Evolutionary conservation across 2,888 invertebrate species (phyloP), one percentile per base, ranked within the genome.

Genomic region (Craniophora ligustri): DNA sequence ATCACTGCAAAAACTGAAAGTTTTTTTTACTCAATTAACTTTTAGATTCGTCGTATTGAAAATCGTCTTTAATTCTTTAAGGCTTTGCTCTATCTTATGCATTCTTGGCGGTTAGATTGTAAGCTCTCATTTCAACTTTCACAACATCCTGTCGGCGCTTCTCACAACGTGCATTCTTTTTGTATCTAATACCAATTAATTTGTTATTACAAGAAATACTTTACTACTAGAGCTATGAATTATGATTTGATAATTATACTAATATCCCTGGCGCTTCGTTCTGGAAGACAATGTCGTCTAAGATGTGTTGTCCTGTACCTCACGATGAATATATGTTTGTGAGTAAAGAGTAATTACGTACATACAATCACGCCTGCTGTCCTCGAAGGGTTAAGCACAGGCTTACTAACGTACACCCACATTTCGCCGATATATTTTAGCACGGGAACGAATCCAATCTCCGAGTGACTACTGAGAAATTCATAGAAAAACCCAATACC

Each of bases 41-140:
- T n/a, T n/a, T n/a, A n/a, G 5, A 26, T 32, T 32, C 10, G 3
- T 36, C 8, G 11, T 2, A 19, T 3, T n/a, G 18, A 36, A 59
- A 21, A 32, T 60, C 31, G 10, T 30, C 13, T 41, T 41, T 31
- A 16, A 36, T 28, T 60, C 40, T 35, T 21, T 11, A n/a, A 31
- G 28, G 14, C 31, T 67, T 51, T 51, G 63, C 35, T 61, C 31
- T 42, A 40, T 51, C 44, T 53, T 28, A 53, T 45, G 69, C 40
- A 53, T 62, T 68, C 55, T 62, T 53, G 55, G 36, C 32, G 44
- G 54, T 62, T 53, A 53, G 36, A 62, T 62, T 53, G 39, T 54
- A 63, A 63, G 64, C 69, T 63, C 62, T 54, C 55, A 44, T 63
- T 68, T 62, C 23, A 63, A 62, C 63, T 68, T 63, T 63, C 56